Conservation (phyloP, 2,113 vertebrate genomes). For the Murina feae region DNA sequence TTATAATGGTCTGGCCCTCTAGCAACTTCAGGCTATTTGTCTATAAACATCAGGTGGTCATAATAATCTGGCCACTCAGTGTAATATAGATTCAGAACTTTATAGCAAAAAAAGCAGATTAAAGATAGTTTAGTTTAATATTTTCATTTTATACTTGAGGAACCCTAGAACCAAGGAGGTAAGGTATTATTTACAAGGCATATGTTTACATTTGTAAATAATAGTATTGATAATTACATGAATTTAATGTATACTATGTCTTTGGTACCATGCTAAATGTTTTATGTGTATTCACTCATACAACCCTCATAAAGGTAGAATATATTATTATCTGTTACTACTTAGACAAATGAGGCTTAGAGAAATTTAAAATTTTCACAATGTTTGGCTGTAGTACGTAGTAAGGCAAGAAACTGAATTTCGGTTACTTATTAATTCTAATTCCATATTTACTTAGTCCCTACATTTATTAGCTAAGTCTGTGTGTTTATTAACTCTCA, state of each 20-base stretch:
- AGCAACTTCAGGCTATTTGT: too few species aligned
- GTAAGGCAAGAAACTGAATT: background rate
- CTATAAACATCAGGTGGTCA: too few species aligned
- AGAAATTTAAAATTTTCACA: background rate
- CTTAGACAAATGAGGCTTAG: background rate
- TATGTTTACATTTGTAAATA: background rate
- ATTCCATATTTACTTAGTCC: background rate
- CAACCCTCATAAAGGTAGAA: background rate
- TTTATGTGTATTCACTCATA: background rate
- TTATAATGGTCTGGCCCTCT: too few species aligned
- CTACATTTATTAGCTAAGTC: background rate
- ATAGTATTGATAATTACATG: background rate
- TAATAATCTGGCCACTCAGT: too few species aligned
- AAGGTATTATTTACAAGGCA: background rate
- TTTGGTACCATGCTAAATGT: background rate
- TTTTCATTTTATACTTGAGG: background rate
- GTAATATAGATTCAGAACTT: background rate
- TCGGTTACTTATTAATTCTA: background rate
- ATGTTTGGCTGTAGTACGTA: background rate
- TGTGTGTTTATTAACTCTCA: background rate
- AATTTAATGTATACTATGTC: background rate
- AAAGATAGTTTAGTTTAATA: background rate
- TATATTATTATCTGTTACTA: background rate
- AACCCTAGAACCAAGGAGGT: background rate
- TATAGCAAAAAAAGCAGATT: background rate